These are phyloP conservation scores for Eunapius fragilis DNA, from an alignment of 37 sponge, comb jelly and placozoan genomes.

Conservation along the genomic window DNA sequence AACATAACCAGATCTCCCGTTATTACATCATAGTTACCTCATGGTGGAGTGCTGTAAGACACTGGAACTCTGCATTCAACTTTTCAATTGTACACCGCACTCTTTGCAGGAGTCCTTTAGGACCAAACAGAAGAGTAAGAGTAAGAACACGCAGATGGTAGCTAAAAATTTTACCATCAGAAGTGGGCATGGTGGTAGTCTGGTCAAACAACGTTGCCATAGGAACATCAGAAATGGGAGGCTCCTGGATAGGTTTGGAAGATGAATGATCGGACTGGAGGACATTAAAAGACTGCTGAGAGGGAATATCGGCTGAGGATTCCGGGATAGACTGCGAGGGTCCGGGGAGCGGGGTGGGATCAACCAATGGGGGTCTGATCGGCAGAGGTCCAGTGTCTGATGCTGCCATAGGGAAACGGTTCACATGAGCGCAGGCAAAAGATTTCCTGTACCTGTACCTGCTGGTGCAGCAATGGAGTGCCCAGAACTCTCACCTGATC, in stretches of 20 bases:
- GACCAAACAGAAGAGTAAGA: background rate
- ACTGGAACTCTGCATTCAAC: background rate
- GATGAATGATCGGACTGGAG: background rate
- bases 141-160: too few relatives aligned
- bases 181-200: background rate
- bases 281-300: background rate
- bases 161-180: background rate
- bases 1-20: background rate
- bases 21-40: background rate
- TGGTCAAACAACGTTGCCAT: background rate
- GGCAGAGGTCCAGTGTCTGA: background rate
- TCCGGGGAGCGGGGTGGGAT: background rate
- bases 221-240: too few relatives aligned
- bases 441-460: background rate
- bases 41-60: background rate
- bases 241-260: background rate
- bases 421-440: background rate
- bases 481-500: background rate
- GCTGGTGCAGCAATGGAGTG: background rate
- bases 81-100: background rate
- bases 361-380: too few relatives aligned
- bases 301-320: background rate
- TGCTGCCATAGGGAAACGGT: background rate
- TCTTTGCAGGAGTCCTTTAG: background rate
- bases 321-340: too few relatives aligned